A percentile compares a stretch with the other conserved stretches of the same genome.
Evolutionary conservation across 2,113 vertebrate genomes (phyloP).

Genomic region (Carassius auratus): DNA sequence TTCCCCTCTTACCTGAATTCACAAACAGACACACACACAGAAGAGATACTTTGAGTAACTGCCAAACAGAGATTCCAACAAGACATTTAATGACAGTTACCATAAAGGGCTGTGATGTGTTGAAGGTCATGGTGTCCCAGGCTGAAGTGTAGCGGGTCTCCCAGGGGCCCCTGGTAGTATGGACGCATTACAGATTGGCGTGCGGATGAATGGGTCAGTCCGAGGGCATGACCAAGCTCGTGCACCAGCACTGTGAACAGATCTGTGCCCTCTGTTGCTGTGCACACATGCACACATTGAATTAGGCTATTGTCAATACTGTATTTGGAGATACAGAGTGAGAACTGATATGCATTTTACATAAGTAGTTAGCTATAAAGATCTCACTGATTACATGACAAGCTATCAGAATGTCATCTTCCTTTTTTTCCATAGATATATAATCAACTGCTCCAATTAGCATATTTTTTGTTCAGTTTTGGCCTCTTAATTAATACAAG

Average conservation of each 20-base stretch:
- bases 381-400: too few relatives aligned
- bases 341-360: too few relatives aligned
- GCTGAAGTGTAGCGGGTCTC: constrained; percentile 70
- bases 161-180: constrained; percentile 78
- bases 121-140: constrained; percentile 52
- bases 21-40: constrained; percentile 17
- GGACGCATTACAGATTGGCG: constrained; percentile 78
- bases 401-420: too few relatives aligned
- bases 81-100: constrained; percentile 53
- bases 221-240: constrained; percentile 79
- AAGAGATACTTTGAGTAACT: neutral
- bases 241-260: constrained; percentile 79
- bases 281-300: neutral
- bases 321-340: too few relatives aligned
- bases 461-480: too few relatives aligned
- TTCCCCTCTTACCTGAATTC: constrained; percentile 63
- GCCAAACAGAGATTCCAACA: neutral
- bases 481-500: too few relatives aligned
- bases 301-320: neutral
- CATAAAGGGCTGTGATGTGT: constrained; percentile 59
- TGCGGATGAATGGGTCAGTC: constrained; percentile 75
- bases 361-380: too few relatives aligned
- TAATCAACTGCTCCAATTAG: too few relatives aligned
- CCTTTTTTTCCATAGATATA: too few relatives aligned
- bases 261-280: constrained; percentile 75